Percentiles rank a stretch among this genome's conserved stretches.
Conservation (phyloP, 2,113 vertebrate genomes). For the Cacatua alba region DNA sequence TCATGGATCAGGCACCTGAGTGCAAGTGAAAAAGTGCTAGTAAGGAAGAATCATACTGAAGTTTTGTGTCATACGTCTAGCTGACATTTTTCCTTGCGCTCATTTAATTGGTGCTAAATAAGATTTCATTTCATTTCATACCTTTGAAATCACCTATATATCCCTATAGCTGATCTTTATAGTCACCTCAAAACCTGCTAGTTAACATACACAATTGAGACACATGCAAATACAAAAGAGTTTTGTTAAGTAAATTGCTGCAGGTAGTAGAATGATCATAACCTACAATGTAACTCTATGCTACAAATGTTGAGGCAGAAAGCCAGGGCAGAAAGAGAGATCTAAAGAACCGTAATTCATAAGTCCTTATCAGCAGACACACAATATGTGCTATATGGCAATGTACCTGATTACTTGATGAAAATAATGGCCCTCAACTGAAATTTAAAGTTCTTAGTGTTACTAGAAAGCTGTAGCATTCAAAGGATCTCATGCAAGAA, state of each 20-base stretch:
- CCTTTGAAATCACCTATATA: not conserved
- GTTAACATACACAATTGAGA: not conserved
- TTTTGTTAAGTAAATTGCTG: not conserved
- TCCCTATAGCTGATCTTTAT: not conserved
- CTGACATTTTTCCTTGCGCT: not conserved
- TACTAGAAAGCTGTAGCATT: not conserved
- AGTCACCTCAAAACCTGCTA: not conserved
- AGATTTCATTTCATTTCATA: not conserved
- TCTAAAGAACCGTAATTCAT: not conserved
- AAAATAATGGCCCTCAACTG: not conserved
- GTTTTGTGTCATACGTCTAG: not conserved
- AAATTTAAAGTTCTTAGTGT: not conserved
- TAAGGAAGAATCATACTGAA: not conserved
- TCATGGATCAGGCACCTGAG: not conserved
- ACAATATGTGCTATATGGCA: not conserved
- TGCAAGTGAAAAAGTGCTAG: not conserved
- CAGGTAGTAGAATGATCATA: not conserved
- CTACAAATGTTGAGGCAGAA: not conserved
- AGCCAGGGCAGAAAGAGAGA: not conserved
- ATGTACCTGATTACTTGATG: not conserved
- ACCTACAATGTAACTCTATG: not conserved
- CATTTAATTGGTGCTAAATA: not conserved
- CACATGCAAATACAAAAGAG: not conserved
- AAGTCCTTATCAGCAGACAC: constrained; percentile 1
- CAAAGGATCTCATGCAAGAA: constrained; percentile 6